These are phyloP conservation scores for Pandemis cinnamomeana DNA, from an alignment of 2,888 invertebrate species.

Conservation along the genomic window DNA sequence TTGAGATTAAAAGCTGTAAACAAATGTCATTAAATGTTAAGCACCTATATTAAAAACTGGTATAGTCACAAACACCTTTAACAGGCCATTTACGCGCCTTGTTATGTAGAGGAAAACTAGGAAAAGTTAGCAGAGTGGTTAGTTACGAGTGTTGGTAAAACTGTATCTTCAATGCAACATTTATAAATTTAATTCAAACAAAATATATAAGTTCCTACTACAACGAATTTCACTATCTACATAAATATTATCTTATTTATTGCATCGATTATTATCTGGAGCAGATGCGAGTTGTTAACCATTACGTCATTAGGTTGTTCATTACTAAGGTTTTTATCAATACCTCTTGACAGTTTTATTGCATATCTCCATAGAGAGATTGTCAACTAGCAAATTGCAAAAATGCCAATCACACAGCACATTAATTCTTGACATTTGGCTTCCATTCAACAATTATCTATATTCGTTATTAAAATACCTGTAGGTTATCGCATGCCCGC, in stretches of 20 bases:
- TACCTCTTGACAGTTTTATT: constrained; percentile 24
- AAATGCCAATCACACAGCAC: constrained; percentile 20
- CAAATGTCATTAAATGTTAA: background rate
- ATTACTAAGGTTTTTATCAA: background rate
- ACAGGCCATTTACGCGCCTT: background rate
- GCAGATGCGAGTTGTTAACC: background rate
- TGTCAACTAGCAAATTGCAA: constrained; percentile 12
- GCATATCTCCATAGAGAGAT: constrained; percentile 10
- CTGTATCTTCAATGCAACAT: too few relatives aligned
- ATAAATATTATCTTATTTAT: too few relatives aligned
- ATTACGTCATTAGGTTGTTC: background rate
- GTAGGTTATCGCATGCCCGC: background rate
- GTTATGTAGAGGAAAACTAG: background rate
- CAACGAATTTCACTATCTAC: too few relatives aligned
- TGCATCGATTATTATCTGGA: too few relatives aligned
- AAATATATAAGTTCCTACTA: too few relatives aligned
- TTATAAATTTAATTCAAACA: too few relatives aligned
- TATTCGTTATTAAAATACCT: constrained; percentile 2
- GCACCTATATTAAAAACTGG: background rate
- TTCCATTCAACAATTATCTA: constrained; percentile 45
- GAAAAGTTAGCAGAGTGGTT: background rate
- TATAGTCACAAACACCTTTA: background rate
- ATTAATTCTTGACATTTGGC: constrained; percentile 48
- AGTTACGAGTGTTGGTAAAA: background rate
- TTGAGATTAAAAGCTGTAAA: background rate